Conservation (phyloP, 2,888 invertebrate genomes). For the Agonopterix alstromeriana region DNA sequence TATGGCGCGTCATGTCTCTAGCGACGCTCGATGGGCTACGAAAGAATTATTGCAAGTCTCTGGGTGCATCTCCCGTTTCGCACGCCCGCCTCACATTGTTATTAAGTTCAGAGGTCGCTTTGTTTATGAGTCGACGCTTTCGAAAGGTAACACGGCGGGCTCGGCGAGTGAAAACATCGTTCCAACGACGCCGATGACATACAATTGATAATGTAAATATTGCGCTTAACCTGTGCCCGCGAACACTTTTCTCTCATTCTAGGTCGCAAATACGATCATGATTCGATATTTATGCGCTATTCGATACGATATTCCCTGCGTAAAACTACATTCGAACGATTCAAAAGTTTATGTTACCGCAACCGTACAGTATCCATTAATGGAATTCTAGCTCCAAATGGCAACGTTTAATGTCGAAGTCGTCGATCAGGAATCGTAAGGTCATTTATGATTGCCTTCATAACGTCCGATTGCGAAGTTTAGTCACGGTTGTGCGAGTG, state of each 20-base stretch:
- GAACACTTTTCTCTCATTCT: conserved; percentile 42
- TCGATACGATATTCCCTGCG: conserved; percentile 1
- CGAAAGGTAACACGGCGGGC: conserved; percentile 69
- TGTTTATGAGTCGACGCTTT: conserved; percentile 73
- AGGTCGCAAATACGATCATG: conserved; percentile 29
- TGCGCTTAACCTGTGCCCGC: conserved; percentile 49
- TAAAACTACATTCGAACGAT: too few relatives aligned
- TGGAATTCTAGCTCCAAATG: conserved; percentile 13
- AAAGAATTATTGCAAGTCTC: conserved; percentile 68
- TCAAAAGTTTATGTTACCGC: not conserved
- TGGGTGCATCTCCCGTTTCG: conserved; percentile 71
- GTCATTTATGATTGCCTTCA: conserved; percentile 43
- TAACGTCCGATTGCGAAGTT: conserved; percentile 51
- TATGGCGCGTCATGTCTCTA: conserved; percentile 52
- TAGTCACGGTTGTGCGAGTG: conserved; percentile 43
- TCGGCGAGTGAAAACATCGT: conserved; percentile 62
- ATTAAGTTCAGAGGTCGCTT: conserved; percentile 73
- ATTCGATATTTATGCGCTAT: conserved; percentile 19
- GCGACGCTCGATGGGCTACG: conserved; percentile 47
- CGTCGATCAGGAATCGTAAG: conserved; percentile 33
- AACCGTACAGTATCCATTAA: not conserved
- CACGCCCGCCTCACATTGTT: conserved; percentile 73
- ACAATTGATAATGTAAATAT: conserved; percentile 72
- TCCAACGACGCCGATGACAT: conserved; percentile 64
- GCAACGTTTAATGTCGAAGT: conserved; percentile 32